Base-by-base conservation (phyloP, 2,797 vertebrate genomes). In the Gila robusta region DNA sequence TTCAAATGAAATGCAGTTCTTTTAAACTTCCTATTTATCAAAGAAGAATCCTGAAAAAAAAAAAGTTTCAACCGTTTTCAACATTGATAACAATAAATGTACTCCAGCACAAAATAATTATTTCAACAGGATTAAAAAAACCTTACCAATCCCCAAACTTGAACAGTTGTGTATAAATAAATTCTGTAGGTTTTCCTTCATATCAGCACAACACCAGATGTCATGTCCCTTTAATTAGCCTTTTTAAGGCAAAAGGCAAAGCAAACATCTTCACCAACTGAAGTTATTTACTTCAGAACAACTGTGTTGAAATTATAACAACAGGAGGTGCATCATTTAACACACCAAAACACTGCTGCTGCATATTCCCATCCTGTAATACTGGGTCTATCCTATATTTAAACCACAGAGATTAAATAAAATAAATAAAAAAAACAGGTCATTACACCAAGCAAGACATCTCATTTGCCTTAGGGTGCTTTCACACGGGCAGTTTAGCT, bases 271-370 rank as follows among this genome's bases (percentile, higher is more conserved):
- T 76, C 28, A 35, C 28, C 10, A 49, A 21, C 41, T 76, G 56
- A 76, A 49, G 59, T 21, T 52, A 59, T 52, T 83, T 52, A 52
- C n/a, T 66, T 83, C 71, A 17, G 44, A 76, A 76, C 71, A 83
- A 44, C 82, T 28, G 44, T 67, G 72, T 67, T 54, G 62, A 84
- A 35, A 56, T 67, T 14, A 39, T 16, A 49, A 49, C 62, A 77
- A n/a, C 32, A 77, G 54, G 23, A n/a, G 16, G 2, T 17, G 14
- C 47, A 84, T 41, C 4, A 69, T 84, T 77, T n/a, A 77, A 9
- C 19, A 52, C 6, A 28, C 4, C 39, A 72, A 83, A 83, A 74
- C 32, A 26, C 62, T 52, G 49, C 41, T 77, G 56, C 35, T 49
- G 32, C 1, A 52, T 52, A 54, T 67, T 32, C 59, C 11, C 41